These are phyloP conservation scores for Nothobranchius furzeri DNA, from an alignment of 2,113 vertebrate genomes.

Conservation along the genomic window DNA sequence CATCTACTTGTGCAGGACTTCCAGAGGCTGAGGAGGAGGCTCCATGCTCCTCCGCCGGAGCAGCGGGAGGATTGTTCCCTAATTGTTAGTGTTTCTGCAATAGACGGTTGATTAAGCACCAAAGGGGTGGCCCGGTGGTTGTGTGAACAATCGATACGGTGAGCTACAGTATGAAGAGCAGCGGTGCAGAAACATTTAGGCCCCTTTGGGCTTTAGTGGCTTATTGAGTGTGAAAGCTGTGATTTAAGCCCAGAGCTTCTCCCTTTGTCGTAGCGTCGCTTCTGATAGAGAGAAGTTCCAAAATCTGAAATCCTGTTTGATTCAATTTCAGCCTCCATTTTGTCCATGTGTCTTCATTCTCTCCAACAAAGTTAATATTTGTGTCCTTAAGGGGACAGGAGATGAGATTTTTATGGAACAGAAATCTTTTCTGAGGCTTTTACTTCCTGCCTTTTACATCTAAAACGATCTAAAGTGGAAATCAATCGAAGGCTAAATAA, in stretches of 20 bases:
- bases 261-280: too few species aligned
- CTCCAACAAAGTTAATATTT: too few species aligned
- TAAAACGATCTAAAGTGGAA: too few species aligned
- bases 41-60: not conserved
- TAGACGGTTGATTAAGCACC: conserved; percentile 24
- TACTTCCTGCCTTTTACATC: too few species aligned
- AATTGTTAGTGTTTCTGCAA: conserved; percentile 60
- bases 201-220: conserved; percentile 11
- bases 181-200: not conserved
- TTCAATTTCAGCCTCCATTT: not conserved
- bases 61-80: conserved; percentile 45
- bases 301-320: not conserved
- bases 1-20: conserved; percentile 6
- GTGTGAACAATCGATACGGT: conserved; percentile 35
- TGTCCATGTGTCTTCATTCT: too few species aligned
- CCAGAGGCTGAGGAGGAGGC: not conserved
- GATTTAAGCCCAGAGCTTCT: not conserved
- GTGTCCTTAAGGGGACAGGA: too few species aligned
- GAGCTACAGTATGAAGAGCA: conserved; percentile 9
- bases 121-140: not conserved
- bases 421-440: too few species aligned
- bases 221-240: conserved; percentile 11
- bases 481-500: too few species aligned
- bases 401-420: too few species aligned
- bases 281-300: not conserved